Evolutionary conservation across 2,113 vertebrate genomes (phyloP).

Genomic region (Pleuronectes platessa): DNA sequence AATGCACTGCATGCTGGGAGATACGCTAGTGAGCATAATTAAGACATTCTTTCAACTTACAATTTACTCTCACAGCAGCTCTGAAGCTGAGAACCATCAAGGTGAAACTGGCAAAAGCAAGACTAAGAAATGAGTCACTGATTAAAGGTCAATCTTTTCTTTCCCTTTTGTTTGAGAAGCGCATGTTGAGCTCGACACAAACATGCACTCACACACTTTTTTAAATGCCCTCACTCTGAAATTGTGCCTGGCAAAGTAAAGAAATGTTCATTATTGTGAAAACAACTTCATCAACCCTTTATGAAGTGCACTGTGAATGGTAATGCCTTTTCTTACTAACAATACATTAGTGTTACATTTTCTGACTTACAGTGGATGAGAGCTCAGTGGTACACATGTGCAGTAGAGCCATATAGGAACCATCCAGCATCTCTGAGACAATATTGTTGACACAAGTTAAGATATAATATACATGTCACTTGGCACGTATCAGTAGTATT

Average conservation of each 20-base stretch:
- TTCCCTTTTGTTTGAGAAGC: slow-evolving; percentile 2
- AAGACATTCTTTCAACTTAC: slow-evolving; percentile 48
- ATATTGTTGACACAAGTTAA: background rate
- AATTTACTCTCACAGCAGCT: slow-evolving; percentile 49
- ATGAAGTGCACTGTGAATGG: background rate
- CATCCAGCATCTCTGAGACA: background rate
- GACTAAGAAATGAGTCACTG: slow-evolving; percentile 30
- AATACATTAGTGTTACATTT: too few species aligned
- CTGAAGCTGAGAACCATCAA: slow-evolving; percentile 49
- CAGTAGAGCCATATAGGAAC: background rate
- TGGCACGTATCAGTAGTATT: too few species aligned
- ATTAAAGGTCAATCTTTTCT: slow-evolving; percentile 23
- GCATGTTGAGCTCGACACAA: background rate
- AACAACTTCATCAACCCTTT: background rate
- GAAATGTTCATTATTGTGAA: background rate
- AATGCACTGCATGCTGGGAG: slow-evolving; percentile 55
- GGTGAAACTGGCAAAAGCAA: slow-evolving; percentile 55
- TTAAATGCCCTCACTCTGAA: background rate
- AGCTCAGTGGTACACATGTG: background rate
- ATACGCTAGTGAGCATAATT: slow-evolving; percentile 50
- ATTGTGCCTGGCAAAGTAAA: background rate
- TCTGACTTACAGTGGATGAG: background rate
- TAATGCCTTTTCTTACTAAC: background rate
- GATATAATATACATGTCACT: background rate
- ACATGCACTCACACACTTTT: background rate